Evolutionary conservation across 2,113 vertebrate species (phyloP), one percentile per base, ranked within the genome.

Genomic region (Elachura formosa): DNA sequence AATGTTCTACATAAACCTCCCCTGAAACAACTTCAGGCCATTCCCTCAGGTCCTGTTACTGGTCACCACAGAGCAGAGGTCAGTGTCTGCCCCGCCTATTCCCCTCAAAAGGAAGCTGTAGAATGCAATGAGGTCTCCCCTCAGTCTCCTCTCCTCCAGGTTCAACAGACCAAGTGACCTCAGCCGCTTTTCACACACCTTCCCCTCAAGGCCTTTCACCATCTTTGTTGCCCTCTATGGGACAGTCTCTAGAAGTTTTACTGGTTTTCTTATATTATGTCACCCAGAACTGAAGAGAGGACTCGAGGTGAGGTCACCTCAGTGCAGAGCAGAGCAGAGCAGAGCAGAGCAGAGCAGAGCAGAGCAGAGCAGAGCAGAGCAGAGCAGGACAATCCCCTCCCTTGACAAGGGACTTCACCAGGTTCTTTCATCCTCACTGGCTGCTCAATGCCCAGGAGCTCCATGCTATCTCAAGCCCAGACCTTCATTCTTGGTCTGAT

Each of bases 1-100:
- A 1, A 41, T 41, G 2, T 17, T 0, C 0, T 9, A 1, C 9
- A 0, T 49, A 34, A 66, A 41, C 6, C 4, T 17, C 4, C 5
- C 41, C 51, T 66, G 16, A n/a, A 25, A 17, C n/a, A 56, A 1
- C 20, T 75, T 66, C 43, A 41, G 5, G 82, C 34, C 20, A 14
- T 48, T 56, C 12, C 24, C 34, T 75, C 3, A 1, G 13, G 6
- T 56, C 5, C 20, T 56, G 43, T 49, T 11, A 20, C 1, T 56
- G 59, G 5, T 7, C 16, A 34, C 28, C 8, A 11, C 5, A 56
- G 51, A 55, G 58, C 4, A n/a, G 58, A 48, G 69, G 48, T 20
- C 51, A 34, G 4, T 41, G 59, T 0, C 69, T 64, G 34, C 2
- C 4, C 24, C 41, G 28, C 2, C 22, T 56, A 24, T 41, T 29